Evolutionary conservation across 2,113 vertebrate species (phyloP).

Genomic region (Collichthys lucidus): DNA sequence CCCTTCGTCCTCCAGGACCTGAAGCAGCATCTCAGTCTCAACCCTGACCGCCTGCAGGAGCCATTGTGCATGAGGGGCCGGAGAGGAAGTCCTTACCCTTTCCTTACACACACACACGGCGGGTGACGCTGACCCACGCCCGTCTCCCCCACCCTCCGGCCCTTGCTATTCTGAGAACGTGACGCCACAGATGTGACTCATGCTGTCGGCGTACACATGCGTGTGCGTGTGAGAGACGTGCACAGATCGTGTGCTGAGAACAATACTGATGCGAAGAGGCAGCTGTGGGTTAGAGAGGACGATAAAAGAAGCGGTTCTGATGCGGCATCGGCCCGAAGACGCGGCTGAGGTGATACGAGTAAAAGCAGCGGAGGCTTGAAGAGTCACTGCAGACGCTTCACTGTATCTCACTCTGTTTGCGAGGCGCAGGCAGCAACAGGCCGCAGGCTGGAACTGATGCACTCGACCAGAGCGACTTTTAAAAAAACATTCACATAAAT

Average conservation of each 20-base stretch:
- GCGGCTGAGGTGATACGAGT: conserved; percentile 42
- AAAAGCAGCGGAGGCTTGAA: conserved; percentile 23
- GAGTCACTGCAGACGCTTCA: conserved; percentile 52
- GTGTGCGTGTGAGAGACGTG: background rate
- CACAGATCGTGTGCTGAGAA: background rate
- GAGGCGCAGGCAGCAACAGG: background rate
- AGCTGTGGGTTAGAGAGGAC: conserved; percentile 29
- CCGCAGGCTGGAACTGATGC: conserved; percentile 1
- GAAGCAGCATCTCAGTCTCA: conserved; percentile 51
- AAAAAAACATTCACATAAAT: background rate
- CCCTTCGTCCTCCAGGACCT: background rate
- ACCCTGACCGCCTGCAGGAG: conserved; percentile 40
- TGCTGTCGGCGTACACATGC: background rate
- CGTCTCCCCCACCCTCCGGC: conserved; percentile 38
- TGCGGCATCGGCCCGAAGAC: conserved; percentile 17
- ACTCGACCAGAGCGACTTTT: background rate
- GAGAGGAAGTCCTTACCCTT: conserved; percentile 86
- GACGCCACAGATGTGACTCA: conserved; percentile 69
- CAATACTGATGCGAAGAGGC: conserved; percentile 42
- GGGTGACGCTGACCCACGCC: conserved; percentile 40
- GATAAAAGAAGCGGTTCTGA: conserved; percentile 26
- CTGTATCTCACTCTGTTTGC: conserved; percentile 6
- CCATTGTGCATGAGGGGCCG: conserved; percentile 73
- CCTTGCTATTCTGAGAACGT: conserved; percentile 67
- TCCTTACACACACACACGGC: conserved; percentile 66